These are phyloP conservation scores for Enteromius argenteus DNA, from an alignment of 2,797 vertebrate species.

Conservation along the genomic window DNA sequence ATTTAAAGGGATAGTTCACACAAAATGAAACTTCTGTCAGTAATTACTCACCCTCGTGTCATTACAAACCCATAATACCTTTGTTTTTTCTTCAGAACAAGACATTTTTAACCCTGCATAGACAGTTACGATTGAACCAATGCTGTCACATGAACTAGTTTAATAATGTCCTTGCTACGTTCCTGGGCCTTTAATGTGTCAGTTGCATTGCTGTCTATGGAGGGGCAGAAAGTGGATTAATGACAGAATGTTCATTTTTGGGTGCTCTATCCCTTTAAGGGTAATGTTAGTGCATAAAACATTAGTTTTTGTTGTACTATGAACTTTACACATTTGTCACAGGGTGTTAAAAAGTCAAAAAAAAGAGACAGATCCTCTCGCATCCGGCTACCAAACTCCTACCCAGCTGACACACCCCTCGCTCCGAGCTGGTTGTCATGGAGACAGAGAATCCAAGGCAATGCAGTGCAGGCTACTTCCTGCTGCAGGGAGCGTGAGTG, in stretches of 20 bases:
- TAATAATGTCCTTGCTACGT: neutral
- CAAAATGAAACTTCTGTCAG: neutral
- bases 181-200: neutral
- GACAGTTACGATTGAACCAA: neutral
- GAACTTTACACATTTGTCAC: constrained; percentile 37
- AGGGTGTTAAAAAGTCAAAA: constrained; percentile 37
- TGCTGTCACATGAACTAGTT: neutral
- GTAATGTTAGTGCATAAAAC: neutral
- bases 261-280: neutral
- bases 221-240: neutral
- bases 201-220: neutral
- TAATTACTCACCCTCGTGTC: neutral
- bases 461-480: constrained; percentile 61
- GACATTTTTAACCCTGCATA: neutral
- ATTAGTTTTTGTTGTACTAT: neutral
- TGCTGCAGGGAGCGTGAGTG: constrained; percentile 53
- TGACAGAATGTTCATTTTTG: too few species aligned
- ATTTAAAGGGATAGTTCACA: constrained; percentile 1
- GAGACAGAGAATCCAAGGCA: constrained; percentile 62
- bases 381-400: constrained; percentile 57
- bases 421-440: constrained; percentile 65
- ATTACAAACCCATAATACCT: neutral
- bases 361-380: constrained; percentile 54
- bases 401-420: constrained; percentile 62
- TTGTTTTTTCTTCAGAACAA: neutral